These are phyloP conservation scores for Silurus aristotelis DNA, from an alignment of 2,797 vertebrate species.

Conservation along the genomic window DNA sequence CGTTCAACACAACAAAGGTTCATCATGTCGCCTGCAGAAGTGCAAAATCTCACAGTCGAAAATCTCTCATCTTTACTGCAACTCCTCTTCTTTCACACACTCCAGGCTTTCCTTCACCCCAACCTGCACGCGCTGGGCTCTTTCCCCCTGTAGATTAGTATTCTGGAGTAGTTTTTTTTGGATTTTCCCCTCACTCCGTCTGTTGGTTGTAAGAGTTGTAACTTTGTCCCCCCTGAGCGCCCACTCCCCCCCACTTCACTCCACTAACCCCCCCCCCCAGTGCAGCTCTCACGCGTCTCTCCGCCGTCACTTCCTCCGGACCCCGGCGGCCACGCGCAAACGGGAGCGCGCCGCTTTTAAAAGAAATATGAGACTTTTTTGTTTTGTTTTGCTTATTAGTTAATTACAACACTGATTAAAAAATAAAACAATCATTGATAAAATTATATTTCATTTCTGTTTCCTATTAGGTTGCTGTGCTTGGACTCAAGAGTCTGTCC, in stretches of 20 bases:
- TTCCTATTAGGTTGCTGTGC: neutral
- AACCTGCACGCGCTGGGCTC: too few species aligned
- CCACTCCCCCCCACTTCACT: neutral
- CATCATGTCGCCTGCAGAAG: slow-evolving; percentile 40
- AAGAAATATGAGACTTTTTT: neutral
- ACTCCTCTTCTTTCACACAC: neutral
- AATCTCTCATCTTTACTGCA: neutral
- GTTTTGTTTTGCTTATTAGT: too few species aligned
- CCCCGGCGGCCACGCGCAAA: slow-evolving; percentile 29
- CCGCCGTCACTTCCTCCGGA: slow-evolving; percentile 55
- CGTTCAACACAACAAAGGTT: slow-evolving; percentile 45
- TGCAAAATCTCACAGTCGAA: neutral
- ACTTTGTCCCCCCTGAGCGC: neutral
- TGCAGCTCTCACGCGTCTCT: slow-evolving; percentile 10
- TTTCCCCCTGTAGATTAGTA: neutral
- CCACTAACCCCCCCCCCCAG: neutral
- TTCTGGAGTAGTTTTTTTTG: neutral
- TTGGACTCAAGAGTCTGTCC: neutral
- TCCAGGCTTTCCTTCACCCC: neutral
- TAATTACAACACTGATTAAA: too few species aligned
- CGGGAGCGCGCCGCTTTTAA: slow-evolving; percentile 46
- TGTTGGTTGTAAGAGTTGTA: neutral
- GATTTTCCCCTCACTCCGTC: neutral
- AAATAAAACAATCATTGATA: neutral
- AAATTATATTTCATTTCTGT: neutral